phyloP scores from a whole-genome alignment of 2,113 vertebrate genomes.

The Vombatus ursinus region DNA sequence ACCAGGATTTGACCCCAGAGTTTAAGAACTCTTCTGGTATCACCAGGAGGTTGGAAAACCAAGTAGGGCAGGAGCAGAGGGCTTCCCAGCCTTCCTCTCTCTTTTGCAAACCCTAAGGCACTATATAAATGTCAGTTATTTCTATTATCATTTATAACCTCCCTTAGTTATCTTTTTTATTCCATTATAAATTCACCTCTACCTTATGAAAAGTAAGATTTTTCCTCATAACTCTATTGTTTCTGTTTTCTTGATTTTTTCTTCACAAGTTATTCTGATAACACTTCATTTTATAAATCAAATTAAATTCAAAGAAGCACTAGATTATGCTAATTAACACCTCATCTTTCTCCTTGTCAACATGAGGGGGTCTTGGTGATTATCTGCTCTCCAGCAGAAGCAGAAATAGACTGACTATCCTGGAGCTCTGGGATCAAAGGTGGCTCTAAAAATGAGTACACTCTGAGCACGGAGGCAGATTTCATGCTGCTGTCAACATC shows the following conservation, averaged over 20 bases:
- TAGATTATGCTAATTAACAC: not conserved
- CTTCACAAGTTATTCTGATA: constrained; percentile 31
- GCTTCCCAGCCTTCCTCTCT: not conserved
- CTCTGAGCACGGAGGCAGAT: not conserved
- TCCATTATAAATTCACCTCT: not conserved
- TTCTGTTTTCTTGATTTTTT: not conserved
- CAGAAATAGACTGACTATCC: not conserved
- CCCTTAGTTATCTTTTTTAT: not conserved
- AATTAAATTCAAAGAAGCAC: not conserved
- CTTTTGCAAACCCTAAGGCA: not conserved
- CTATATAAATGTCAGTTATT: not conserved
- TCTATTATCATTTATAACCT: not conserved
- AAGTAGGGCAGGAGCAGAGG: not conserved
- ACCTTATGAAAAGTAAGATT: not conserved
- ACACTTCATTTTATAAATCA: constrained; percentile 29
- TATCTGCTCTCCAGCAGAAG: not conserved
- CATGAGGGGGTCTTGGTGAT: not conserved
- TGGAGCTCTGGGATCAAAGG: not conserved
- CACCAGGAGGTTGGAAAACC: not conserved
- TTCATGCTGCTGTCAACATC: not conserved
- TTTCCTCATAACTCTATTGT: not conserved
- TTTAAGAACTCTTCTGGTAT: not conserved
- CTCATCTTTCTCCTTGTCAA: not conserved
- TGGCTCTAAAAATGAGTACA: not conserved
- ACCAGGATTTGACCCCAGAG: constrained; percentile 17